These are phyloP conservation scores for Sarcophaga caerulescens DNA, from an alignment of 2,888 invertebrate genomes.

Conservation along the genomic window DNA sequence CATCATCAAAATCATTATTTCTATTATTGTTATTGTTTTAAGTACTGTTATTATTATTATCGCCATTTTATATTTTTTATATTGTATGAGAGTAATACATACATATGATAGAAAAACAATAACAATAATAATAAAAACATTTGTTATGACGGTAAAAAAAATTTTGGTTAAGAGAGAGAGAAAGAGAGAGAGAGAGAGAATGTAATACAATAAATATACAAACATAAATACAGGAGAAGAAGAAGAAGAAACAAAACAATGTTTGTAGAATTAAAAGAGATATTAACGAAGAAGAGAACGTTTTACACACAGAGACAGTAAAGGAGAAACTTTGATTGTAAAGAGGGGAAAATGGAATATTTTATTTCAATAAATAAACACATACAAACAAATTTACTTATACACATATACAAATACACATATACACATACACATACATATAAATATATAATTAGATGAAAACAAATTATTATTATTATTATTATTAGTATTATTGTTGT, in stretches of 20 bases:
- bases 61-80: not conserved
- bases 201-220: not conserved
- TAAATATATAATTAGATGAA: not conserved
- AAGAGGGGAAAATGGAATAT: conserved; percentile 11
- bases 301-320: too few relatives aligned
- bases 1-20: not conserved
- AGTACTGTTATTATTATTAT: not conserved
- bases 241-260: too few relatives aligned
- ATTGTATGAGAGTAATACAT: too few relatives aligned
- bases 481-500: too few relatives aligned
- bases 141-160: not conserved
- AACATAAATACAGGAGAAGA: not conserved
- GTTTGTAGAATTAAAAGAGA: not conserved
- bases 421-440: not conserved
- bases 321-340: not conserved
- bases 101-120: not conserved
- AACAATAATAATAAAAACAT: conserved; percentile 17
- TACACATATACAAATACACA: not conserved
- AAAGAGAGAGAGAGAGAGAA: not conserved
- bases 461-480: too few relatives aligned
- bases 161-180: not conserved
- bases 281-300: not conserved
- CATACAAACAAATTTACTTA: conserved; percentile 10
- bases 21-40: conserved; percentile 13
- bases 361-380: not conserved